Conservation (phyloP, 2,797 vertebrate genomes). For the Dipus sagitta region DNA sequence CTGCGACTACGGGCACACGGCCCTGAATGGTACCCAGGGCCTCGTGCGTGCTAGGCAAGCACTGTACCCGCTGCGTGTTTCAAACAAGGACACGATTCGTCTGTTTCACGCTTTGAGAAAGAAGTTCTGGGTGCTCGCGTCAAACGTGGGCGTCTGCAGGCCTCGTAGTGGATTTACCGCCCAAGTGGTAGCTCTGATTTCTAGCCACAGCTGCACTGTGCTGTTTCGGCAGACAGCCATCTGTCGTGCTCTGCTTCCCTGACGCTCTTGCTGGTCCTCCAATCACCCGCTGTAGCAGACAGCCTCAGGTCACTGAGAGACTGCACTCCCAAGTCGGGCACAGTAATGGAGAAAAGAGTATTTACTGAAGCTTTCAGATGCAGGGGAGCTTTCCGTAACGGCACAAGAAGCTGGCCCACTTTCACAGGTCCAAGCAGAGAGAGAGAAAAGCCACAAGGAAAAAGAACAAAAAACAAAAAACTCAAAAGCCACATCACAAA, state of each 20-base stretch:
- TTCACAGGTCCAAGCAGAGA: too few relatives aligned
- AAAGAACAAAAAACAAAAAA: too few relatives aligned
- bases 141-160: accelerated
- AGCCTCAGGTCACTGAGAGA: too few relatives aligned
- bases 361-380: too few relatives aligned
- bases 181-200: not conserved
- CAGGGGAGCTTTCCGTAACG: too few relatives aligned
- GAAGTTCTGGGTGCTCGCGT: not conserved
- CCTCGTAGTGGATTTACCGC: accelerated
- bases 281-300: too few relatives aligned
- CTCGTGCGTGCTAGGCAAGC: not conserved
- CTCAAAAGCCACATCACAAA: too few relatives aligned
- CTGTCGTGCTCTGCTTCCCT: not conserved
- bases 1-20: not conserved
- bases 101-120: not conserved
- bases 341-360: too few relatives aligned
- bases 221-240: not conserved
- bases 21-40: not conserved
- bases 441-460: too few relatives aligned
- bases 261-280: not conserved
- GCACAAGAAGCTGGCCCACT: too few relatives aligned
- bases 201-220: not conserved
- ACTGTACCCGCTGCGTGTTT: not conserved
- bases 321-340: too few relatives aligned
- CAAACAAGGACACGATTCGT: not conserved